Base-by-base conservation (phyloP, 1,140 invertebrate genomes). In the Hetaerina americana region DNA sequence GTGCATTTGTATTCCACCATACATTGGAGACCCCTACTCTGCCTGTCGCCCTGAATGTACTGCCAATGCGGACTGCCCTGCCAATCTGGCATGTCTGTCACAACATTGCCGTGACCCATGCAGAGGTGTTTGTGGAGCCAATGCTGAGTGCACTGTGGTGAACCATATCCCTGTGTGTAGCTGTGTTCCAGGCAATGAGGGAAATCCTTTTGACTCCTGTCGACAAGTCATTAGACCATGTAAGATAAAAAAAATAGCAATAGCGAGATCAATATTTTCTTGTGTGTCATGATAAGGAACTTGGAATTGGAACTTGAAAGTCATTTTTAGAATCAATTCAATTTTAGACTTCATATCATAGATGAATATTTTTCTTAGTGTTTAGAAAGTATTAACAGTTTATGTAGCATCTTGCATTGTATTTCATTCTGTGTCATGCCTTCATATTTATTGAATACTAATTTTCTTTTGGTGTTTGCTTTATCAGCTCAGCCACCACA, bases 61-160 rank as follows among this genome's bases (percentile, higher is more conserved):
- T 0, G 85, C 88, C 66, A 91, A 90, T 78, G 85, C 88, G 1
- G 92, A 95, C 75, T 96, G 94, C 78, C 84, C 89, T 0, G 88
- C 87, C 74, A 85, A 91, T 73, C 82, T 90, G 72, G 88, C 92
- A 28, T 96, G 94, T 81, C 84, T 93, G n/a, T 89, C 90, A 76
- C 88, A 91, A 78, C 88, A 92, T 77, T 95, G 93, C 78, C 82
- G 90, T 75, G 88, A 95, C 83, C 93, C 93, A 25, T 95, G 93
- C 78, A 85, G 87, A n/a, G 91, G 92, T 18, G 87, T 92, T 18
- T 95, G 93, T 79, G 93, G 93, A 26, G 76, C 84, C 0, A 90
- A 91, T 78, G 90, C 92, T 0, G 84, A 90, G 74, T 95, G 92
- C 77, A 85, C 84, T 74, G 90, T 94, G 0, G 85, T 91, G 0